Percentiles rank a stretch among this genome's conserved stretches.
Evolutionary conservation across 2,113 vertebrate species (phyloP).

Genomic region (Sclerurus mexicanus): DNA sequence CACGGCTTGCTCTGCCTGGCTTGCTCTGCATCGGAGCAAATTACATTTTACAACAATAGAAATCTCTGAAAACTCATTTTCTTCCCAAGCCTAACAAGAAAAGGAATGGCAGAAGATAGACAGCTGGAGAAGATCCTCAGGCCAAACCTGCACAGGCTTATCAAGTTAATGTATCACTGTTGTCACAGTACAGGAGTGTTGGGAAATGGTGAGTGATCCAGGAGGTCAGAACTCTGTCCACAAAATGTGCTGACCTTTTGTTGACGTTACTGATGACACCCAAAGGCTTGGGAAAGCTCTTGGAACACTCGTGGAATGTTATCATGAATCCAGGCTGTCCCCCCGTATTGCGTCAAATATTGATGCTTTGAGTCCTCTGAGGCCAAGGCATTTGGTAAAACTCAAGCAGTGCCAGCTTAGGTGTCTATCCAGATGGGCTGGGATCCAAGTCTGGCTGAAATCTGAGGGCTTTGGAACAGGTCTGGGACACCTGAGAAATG

Average conservation of each 20-base stretch:
- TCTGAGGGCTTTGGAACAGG: neutral
- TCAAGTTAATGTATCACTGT: constrained; percentile 9
- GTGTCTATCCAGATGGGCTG: neutral
- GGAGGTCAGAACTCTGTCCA: constrained; percentile 3
- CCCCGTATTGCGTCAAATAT: neutral
- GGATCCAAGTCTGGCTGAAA: neutral
- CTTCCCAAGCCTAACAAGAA: neutral
- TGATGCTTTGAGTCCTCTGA: neutral
- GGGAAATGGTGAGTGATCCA: neutral
- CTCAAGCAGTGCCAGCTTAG: neutral
- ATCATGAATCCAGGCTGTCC: neutral
- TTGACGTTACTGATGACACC: constrained; percentile 8
- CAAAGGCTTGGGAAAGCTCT: neutral
- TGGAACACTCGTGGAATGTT: neutral
- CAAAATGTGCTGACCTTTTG: constrained; percentile 24
- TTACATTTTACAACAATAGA: neutral
- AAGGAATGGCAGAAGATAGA: neutral
- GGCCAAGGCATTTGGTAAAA: neutral
- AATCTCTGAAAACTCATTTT: neutral
- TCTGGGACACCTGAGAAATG: neutral
- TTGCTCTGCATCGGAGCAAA: neutral
- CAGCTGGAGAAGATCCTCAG: neutral
- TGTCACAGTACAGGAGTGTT: neutral
- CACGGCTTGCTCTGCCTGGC: neutral
- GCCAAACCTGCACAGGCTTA: neutral